phyloP scores from a whole-genome alignment of 2,113 vertebrate genomes.

The Corythoichthys haematopterus region DNA sequence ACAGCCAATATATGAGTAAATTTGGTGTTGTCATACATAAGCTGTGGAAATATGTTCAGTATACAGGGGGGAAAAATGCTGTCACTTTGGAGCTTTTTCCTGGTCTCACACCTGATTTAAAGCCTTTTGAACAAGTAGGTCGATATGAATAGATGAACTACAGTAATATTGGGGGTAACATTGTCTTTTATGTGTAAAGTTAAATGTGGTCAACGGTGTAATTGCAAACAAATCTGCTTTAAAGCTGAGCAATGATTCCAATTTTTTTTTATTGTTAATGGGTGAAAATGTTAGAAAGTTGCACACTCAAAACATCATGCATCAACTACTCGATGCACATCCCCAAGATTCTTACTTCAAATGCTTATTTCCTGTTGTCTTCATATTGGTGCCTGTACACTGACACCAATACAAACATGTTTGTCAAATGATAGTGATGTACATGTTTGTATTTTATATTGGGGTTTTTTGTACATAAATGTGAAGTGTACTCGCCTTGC shows the following conservation, averaged over 20 bases:
- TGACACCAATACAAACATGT: neutral
- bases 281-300: too few relatives aligned
- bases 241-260: neutral
- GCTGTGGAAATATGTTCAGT: neutral
- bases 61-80: neutral
- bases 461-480: neutral
- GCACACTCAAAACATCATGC: neutral
- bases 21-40: neutral
- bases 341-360: neutral
- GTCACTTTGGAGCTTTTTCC: neutral
- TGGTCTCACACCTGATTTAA: neutral
- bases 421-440: neutral
- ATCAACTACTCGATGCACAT: neutral
- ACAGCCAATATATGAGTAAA: neutral
- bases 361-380: neutral
- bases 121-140: neutral
- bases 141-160: neutral
- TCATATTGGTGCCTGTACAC: neutral
- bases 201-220: too few relatives aligned
- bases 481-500: conserved; percentile 23
- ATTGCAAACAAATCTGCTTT: neutral
- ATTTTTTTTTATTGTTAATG: neutral
- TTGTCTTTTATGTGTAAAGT: neutral
- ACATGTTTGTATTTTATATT: neutral
- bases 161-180: neutral